Conservation (phyloP, 2,113 vertebrate genomes). For the Synodontis membranacea region DNA sequence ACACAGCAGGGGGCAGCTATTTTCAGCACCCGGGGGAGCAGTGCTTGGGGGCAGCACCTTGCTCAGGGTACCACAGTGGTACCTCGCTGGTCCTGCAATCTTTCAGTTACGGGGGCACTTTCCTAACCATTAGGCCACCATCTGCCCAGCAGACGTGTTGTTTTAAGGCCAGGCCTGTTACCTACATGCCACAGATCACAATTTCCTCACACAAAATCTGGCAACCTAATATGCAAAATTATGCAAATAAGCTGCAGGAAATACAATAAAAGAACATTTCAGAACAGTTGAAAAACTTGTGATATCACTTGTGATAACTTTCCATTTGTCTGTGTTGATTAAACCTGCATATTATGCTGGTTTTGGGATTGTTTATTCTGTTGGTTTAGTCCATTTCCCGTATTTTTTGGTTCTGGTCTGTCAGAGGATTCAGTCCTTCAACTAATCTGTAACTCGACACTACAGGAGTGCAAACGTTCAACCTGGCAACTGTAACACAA, state of each 20-base stretch:
- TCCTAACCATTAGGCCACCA: too few species aligned
- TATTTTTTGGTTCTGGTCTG: neutral
- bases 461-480: neutral
- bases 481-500: neutral
- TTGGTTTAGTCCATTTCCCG: neutral
- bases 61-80: too few species aligned
- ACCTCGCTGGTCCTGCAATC: too few species aligned
- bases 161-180: neutral
- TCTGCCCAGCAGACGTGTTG: neutral
- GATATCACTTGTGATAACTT: neutral
- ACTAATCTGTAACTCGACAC: neutral
- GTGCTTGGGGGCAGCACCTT: too few species aligned
- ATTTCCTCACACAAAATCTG: too few species aligned
- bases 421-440: neutral
- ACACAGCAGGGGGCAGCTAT: too few species aligned
- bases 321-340: neutral
- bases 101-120: too few species aligned
- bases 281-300: neutral
- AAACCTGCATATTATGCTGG: neutral
- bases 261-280: neutral
- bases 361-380: neutral
- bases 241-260: neutral
- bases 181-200: neutral
- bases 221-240: neutral
- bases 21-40: too few species aligned